These are phyloP conservation scores for Drosophila varians DNA, from an alignment of 1,140 invertebrate species.

Conservation along the genomic window DNA sequence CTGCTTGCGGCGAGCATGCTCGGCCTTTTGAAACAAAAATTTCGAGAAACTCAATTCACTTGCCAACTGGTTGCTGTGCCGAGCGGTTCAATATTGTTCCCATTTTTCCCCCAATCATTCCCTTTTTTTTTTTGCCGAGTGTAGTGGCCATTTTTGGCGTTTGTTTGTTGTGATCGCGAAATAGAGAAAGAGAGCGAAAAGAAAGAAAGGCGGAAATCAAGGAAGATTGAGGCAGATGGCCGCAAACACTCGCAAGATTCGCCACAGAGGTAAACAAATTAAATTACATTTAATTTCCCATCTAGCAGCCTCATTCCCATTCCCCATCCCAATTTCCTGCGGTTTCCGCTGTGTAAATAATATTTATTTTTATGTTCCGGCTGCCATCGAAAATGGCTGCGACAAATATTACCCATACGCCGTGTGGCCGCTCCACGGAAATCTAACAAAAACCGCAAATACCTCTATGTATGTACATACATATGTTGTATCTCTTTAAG, in stretches of 20 bases:
- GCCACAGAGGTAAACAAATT: slow-evolving; percentile 37
- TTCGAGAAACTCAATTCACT: slow-evolving; percentile 36
- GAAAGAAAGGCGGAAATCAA: background rate
- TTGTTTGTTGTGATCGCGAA: slow-evolving; percentile 4
- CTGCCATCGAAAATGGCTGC: background rate
- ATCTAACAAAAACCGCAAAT: background rate
- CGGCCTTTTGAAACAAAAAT: background rate
- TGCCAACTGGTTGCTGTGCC: slow-evolving; percentile 57
- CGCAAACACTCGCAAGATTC: background rate
- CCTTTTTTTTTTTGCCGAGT: background rate
- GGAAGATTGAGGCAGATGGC: slow-evolving; percentile 14
- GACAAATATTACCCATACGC: slow-evolving; percentile 18
- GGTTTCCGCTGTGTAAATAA: slow-evolving; percentile 16
- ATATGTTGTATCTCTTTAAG: slow-evolving; percentile 6
- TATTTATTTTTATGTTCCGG: slow-evolving; percentile 5
- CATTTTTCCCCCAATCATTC: background rate
- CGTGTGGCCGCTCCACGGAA: background rate
- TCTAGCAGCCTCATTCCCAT: background rate
- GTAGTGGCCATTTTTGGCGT: background rate
- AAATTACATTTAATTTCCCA: slow-evolving; percentile 39
- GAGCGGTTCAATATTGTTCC: slow-evolving; percentile 38
- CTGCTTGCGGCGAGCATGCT: slow-evolving; percentile 5
- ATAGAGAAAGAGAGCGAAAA: background rate
- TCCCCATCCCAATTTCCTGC: background rate
- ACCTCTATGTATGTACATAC: slow-evolving; percentile 1